Base-by-base conservation (phyloP, 2,113 vertebrate genomes). In the Ageneiosus marmoratus region DNA sequence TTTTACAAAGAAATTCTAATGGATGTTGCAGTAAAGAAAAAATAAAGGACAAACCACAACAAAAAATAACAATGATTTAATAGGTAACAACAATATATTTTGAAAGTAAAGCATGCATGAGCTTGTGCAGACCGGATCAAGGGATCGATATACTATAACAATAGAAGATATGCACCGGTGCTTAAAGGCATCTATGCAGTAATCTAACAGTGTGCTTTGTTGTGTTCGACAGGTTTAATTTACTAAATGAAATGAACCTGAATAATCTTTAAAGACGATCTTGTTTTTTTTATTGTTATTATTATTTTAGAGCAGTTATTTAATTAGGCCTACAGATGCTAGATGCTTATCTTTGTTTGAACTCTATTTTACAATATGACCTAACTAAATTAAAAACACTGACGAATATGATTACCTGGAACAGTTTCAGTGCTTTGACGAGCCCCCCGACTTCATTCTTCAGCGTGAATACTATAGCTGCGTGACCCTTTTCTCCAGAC, bases 371-470 rank as follows among this genome's bases (percentile, higher is more conserved):
- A 53, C 50, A 76, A 10, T 10, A 44, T 44, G 37, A 29, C 12
- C 75, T 69, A 44, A 53, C 16, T 22, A 58, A 48, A n/a, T 27
- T 44, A 37, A 34, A 56, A 55, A 5, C 73, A 22, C 29, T 2
- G 32, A 5, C 12, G 4, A 48, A 44, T 20, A 20, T 15, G 10
- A 80, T 48, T 89, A 98, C 98, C 94, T 99, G 97, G 87, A 99
- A 99, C 80, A 98, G 95, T 93, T 96, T 98, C 44, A 99, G 92
- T 4, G 97, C 97, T 91, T 97, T 99, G 32, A 97, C 95, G 67
- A 99, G 96, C 76, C 97, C 97, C 85, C 97, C 98, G 0, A 99
- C 93, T 94, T 99, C 97, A 95, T 99, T 99, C 89, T 98, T 99
- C 84, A 99, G 93, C 56, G 97, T 97, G 90, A 99, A 99, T 89